Percentiles rank a stretch among this genome's conserved stretches.
Conservation (phyloP, 2,113 vertebrate genomes). For the Perognathus longimembris region DNA sequence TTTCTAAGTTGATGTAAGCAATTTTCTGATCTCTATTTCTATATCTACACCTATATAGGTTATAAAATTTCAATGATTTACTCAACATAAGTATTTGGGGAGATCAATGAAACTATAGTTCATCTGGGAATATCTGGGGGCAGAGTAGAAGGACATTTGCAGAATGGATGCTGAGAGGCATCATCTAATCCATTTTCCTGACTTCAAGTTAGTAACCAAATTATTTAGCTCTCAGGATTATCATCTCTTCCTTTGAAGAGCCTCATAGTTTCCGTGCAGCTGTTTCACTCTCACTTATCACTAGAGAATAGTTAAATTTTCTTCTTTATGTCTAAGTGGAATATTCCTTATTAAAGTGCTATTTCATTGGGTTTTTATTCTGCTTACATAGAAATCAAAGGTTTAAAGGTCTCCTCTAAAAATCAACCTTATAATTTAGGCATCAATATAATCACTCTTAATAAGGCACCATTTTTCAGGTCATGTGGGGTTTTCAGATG, state of each 20-base stretch:
- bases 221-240: slow-evolving; percentile 35
- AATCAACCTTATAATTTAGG: slow-evolving; percentile 23
- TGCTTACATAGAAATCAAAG: background rate
- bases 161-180: background rate
- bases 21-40: slow-evolving; percentile 4
- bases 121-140: background rate
- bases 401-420: background rate
- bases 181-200: background rate
- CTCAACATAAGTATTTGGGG: background rate
- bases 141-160: slow-evolving; percentile 2
- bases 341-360: background rate
- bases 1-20: slow-evolving; percentile 18
- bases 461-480: slow-evolving; percentile 5
- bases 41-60: background rate
- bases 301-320: background rate
- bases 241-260: background rate
- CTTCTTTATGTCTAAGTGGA: background rate
- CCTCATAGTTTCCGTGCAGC: background rate
- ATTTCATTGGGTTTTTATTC: background rate
- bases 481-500: background rate
- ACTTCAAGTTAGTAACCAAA: background rate
- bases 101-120: background rate
- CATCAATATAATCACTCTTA: background rate
- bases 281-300: slow-evolving; percentile 12
- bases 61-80: slow-evolving; percentile 18